Conservation (phyloP, 2,888 invertebrate species). For the Mythimna ferrago region DNA sequence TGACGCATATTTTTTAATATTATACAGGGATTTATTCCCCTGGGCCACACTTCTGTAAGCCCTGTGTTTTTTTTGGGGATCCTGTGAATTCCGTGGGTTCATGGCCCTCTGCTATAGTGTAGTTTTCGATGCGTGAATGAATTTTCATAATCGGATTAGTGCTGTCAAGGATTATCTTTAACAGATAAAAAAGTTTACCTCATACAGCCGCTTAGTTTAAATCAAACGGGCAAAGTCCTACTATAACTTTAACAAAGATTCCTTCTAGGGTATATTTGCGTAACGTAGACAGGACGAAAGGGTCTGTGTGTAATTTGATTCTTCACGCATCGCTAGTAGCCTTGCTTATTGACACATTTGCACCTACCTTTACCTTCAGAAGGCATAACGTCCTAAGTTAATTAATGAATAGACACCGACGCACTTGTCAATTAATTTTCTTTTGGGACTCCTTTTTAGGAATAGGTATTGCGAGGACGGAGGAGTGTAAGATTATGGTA, state of each 20-base stretch:
- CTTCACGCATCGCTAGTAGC: conserved; percentile 75
- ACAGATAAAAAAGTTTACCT: background rate
- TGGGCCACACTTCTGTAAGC: background rate
- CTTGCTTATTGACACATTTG: conserved; percentile 64
- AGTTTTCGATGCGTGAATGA: background rate
- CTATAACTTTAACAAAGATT: too few relatives aligned
- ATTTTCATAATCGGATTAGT: background rate
- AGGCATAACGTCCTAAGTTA: conserved; percentile 14
- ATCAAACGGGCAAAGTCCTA: background rate
- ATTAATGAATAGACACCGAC: conserved; percentile 14
- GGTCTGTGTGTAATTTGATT: conserved; percentile 71
- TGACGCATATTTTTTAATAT: conserved; percentile 1
- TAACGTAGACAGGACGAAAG: conserved; percentile 20
- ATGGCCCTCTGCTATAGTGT: background rate
- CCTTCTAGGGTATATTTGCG: background rate
- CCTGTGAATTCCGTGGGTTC: background rate
- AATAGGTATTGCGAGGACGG: background rate
- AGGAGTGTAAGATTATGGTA: background rate
- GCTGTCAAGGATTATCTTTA: background rate
- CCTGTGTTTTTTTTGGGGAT: too few relatives aligned
- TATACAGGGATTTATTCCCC: too few relatives aligned
- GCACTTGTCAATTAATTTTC: background rate
- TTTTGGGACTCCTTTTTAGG: background rate
- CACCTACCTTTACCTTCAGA: conserved; percentile 22
- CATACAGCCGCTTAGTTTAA: too few relatives aligned